Evolutionary conservation across 2,113 vertebrate genomes (phyloP).

Genomic region (Silurus asotus): DNA sequence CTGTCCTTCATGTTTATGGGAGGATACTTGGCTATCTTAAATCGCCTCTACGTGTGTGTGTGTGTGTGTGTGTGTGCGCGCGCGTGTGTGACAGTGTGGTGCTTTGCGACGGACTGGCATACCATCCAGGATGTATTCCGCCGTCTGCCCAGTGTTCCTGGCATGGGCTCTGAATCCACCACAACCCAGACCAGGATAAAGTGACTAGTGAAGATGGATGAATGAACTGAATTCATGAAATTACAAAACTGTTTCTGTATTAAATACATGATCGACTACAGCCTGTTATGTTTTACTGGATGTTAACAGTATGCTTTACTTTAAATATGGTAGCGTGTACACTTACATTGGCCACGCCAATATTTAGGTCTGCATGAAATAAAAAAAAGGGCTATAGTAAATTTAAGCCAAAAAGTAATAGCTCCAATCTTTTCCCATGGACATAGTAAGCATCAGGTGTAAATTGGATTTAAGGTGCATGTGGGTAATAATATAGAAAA

Average conservation of each 20-base stretch:
- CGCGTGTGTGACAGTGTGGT: no score
- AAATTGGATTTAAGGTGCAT: background rate
- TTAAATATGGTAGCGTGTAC: background rate
- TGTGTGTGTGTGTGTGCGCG: no score
- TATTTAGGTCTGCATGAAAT: background rate
- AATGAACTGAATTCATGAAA: constrained; percentile 4
- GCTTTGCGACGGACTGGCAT: background rate
- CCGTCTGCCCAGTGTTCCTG: background rate
- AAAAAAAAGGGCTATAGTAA: background rate
- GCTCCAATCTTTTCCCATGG: background rate
- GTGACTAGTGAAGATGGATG: background rate
- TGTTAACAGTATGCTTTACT: background rate
- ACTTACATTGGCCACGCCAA: background rate
- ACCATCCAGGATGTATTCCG: background rate
- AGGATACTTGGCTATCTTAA: background rate
- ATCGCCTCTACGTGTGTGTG: background rate
- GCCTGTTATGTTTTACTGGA: background rate
- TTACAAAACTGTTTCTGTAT: background rate
- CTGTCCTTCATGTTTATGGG: background rate
- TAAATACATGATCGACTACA: background rate
- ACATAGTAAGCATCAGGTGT: background rate
- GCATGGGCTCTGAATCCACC: background rate
- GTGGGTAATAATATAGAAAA: background rate
- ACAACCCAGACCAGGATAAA: background rate
- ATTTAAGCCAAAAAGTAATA: background rate